Conservation (phyloP, 2,797 vertebrate genomes). For the Paramormyrops hopkinsi region DNA sequence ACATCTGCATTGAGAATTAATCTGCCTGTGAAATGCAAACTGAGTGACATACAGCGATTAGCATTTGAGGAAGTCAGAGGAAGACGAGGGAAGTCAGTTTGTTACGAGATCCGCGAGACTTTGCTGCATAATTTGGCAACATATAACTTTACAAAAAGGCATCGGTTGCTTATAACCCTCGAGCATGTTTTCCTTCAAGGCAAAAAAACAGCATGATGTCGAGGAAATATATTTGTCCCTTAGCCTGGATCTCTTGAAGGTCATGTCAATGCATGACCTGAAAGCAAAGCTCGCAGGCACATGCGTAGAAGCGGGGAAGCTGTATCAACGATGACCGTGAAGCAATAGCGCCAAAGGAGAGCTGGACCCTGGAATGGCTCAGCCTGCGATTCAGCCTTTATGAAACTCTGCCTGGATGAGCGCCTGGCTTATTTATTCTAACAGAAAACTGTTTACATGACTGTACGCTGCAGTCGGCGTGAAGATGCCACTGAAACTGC, state of each 20-base stretch:
- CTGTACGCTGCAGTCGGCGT: neutral
- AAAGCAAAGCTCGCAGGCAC: neutral
- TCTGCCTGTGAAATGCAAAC: neutral
- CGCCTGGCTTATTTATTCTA: neutral
- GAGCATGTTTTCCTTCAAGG: neutral
- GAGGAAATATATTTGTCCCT: neutral
- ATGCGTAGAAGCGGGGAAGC: neutral
- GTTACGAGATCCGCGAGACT: neutral
- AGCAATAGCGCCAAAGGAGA: neutral
- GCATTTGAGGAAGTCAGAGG: neutral
- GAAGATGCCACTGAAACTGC: neutral
- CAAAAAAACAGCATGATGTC: neutral
- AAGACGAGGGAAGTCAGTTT: slow-evolving; percentile 8
- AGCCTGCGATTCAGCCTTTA: neutral
- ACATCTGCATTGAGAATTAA: neutral
- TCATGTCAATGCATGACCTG: neutral
- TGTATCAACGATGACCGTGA: neutral
- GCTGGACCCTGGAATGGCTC: neutral
- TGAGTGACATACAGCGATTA: neutral
- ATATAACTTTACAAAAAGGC: neutral
- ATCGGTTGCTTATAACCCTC: neutral
- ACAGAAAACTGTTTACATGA: neutral
- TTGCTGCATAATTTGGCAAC: neutral
- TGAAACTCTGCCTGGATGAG: neutral
- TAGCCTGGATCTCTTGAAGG: neutral